A percentile compares a stretch with the other conserved stretches of the same genome.
Conservation (phyloP, 1,140 invertebrate genomes). For the Drosophila busckii region DNA sequence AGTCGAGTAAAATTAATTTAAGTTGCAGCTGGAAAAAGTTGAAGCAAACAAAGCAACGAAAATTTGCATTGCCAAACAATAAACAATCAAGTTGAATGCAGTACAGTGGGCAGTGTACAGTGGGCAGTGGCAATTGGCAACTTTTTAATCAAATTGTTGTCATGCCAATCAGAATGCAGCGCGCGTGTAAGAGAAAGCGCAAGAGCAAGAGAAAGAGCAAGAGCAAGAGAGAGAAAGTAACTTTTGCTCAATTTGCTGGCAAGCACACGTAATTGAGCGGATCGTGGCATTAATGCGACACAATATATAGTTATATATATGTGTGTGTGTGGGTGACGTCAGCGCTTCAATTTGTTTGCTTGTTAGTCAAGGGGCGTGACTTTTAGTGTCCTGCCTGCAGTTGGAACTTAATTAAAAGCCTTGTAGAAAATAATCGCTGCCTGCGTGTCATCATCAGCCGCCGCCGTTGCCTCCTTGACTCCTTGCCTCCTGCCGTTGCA, state of each 20-base stretch:
- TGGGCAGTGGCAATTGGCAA: constrained; percentile 33
- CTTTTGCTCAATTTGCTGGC: constrained; percentile 7
- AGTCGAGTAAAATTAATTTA: constrained; percentile 65
- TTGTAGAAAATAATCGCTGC: constrained; percentile 57
- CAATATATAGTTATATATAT: constrained; percentile 3
- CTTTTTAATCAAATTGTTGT: constrained; percentile 71
- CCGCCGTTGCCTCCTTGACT: constrained; percentile 7
- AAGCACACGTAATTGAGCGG: constrained; percentile 52
- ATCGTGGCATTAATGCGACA: constrained; percentile 51
- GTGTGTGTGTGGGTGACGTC: constrained; percentile 36
- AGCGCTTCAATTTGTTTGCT: constrained; percentile 73
- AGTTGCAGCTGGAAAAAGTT: constrained; percentile 29
- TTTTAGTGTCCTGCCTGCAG: constrained; percentile 61
- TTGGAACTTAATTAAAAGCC: constrained; percentile 76
- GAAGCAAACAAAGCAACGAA: constrained; percentile 22
- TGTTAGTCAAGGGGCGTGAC: constrained; percentile 38
- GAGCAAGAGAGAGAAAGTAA: background rate
- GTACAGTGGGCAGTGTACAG: constrained; percentile 10
- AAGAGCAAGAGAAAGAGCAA: background rate
- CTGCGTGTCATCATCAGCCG: constrained; percentile 3
- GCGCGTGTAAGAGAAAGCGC: constrained; percentile 10
- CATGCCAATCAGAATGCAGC: constrained; percentile 68
- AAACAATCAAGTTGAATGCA: constrained; percentile 71
- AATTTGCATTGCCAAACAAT: constrained; percentile 48
- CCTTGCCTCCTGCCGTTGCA: constrained; percentile 7